Base-by-base conservation (phyloP, 2,888 invertebrate species). In the Synanthedon formicaeformis region DNA sequence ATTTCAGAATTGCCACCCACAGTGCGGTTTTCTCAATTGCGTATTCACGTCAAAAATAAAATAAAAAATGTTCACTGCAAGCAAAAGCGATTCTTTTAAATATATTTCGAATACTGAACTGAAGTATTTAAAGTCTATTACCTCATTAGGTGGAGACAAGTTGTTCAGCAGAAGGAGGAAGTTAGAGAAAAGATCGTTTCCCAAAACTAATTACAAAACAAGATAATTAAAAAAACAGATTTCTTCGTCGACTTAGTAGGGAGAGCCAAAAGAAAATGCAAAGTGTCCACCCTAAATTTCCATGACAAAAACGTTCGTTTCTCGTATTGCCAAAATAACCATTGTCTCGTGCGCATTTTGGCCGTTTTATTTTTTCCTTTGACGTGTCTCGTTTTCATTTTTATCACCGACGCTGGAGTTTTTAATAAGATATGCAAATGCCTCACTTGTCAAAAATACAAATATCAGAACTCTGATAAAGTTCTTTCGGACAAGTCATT, bases 141-240 rank as follows among this genome's bases (percentile, higher is more conserved):
- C 69, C 75, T 81, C 75, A 83, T 85, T 84, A 82, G 71, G 66
- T 64, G 69, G 65, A 75, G 84, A 82, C 84, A 84, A 85, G 82
- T 84, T 84, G 78, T 67, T 69, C 67, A 65, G 65, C 65, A 69
- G 58, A 57, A 58, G 67, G 67, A 74, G 71, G 75, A 78, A 83
- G 72, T 70, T 73, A 71, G 75, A 71, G 74, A 78, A 76, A 75
- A 76, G 78, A 82, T 81, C 83, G 80, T 81, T 81, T 76, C 81
- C 81, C 78, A 73, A 81, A 87, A 85, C 86, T 86, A 87, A 87
- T 87, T 86, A 84, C 82, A 80, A 86, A 87, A 85, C 84, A 85
- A 81, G 84, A 81, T 85, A 85, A 85, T 87, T 86, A 86, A 85
- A 80, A 85, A 84, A 85, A 83, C 85, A 85, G 85, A 86, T 82